Evolutionary conservation across 2,113 vertebrate species (phyloP), one percentile per base, ranked within the genome.

Genomic region (Aleadryas rufinucha): DNA sequence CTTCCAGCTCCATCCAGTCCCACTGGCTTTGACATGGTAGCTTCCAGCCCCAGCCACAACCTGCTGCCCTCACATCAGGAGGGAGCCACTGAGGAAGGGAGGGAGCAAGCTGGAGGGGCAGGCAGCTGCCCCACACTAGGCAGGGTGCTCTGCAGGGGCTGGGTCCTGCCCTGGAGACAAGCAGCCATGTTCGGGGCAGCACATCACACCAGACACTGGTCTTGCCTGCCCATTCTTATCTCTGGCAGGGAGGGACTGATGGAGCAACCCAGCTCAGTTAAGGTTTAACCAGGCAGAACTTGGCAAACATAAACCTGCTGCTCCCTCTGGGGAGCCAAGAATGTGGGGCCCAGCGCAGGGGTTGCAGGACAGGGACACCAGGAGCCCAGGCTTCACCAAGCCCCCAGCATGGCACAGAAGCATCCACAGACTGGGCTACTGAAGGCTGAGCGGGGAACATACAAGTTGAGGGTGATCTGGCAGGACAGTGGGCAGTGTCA

Each of bases 241-340:
- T 92, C 52, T 0, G 0, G 11, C 59, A 60, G 86, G 76, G 71
- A 90, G 86, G 60, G 60, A 92, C 50, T 0, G 19, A 90, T 70
- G 89, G 71, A 78, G 86, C 83, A 95, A 92, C 64, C 18, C 1
- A 4, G 42, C 70, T 82, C 0, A 0, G 96, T 96, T 97, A 97
- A 96, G 92, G 45, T 96, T 97, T 97, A 96, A 97, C 96, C 85
- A 94, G 66, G 75, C 50, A 80, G 63, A 78, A 89, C 95, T 89
- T 65, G 70, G 91, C 95, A 97, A 97, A 96, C 89, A 97, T 35
- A 50, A 91, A 93, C 78, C 66, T 53, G 65, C 84, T 95, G 84
- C 84, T 92, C 71, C 83, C 93, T 70, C 60, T 42, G 74, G 52
- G 80, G 61, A 94, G 52, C 31, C 2, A 35, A 78, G 77, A 87